Conservation (phyloP, 2,113 vertebrate genomes). For the Sinocyclocheilus grahami region DNA sequence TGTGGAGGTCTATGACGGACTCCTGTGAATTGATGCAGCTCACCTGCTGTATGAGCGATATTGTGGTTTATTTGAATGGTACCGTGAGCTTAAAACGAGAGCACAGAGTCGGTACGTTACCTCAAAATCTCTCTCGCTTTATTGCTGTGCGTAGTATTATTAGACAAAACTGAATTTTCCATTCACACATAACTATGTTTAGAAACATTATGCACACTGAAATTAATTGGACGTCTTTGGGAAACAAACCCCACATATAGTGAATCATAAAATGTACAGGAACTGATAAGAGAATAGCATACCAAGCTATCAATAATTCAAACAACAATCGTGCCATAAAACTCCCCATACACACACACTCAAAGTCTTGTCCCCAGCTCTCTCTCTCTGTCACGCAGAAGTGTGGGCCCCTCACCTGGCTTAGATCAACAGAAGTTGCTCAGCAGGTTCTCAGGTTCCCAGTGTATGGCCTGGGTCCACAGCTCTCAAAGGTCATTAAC, state of each 20-base stretch:
- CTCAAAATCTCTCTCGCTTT: neutral
- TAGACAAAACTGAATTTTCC: neutral
- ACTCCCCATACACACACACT: slow-evolving; percentile 15
- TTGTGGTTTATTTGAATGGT: neutral
- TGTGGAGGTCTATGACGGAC: neutral
- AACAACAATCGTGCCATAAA: slow-evolving; percentile 27
- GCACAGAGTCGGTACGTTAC: neutral
- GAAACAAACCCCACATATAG: neutral
- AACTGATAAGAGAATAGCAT: slow-evolving; percentile 23
- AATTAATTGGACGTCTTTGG: neutral
- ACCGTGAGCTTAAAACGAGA: neutral
- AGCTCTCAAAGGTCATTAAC: slow-evolving; percentile 56
- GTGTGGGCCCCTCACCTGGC: slow-evolving; percentile 50
- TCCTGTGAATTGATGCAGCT: neutral
- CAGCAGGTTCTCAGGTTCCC: slow-evolving; percentile 57
- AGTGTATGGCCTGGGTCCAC: slow-evolving; percentile 51
- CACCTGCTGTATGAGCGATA: neutral
- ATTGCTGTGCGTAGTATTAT: neutral
- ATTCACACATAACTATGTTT: neutral
- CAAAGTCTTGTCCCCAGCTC: neutral
- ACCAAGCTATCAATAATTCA: slow-evolving; percentile 37
- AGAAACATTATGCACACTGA: neutral
- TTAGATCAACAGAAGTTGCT: slow-evolving; percentile 56
- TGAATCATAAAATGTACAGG: slow-evolving; percentile 21
- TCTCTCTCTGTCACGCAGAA: neutral